Evolutionary conservation across 2,888 invertebrate genomes (phyloP).

Genomic region (Hyposoter dolosus): DNA sequence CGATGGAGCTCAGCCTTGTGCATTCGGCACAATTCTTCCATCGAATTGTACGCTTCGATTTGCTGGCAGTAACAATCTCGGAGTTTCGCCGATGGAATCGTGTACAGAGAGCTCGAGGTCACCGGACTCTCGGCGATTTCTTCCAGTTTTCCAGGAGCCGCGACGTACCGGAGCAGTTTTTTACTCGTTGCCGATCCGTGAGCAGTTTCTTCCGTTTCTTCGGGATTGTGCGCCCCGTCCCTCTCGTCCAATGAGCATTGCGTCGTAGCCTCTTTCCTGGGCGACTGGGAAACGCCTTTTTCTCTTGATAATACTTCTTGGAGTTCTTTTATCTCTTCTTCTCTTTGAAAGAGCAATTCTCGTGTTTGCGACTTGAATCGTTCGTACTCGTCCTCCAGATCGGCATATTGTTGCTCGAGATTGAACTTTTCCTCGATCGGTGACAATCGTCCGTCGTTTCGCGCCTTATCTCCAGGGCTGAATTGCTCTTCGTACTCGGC

Average conservation of each 20-base stretch:
- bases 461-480: slow-evolving; percentile 84
- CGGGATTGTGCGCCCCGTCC: slow-evolving; percentile 1
- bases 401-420: slow-evolving; percentile 89
- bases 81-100: slow-evolving; percentile 53
- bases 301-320: slow-evolving; percentile 80
- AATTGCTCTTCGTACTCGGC: slow-evolving; percentile 93
- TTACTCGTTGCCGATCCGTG: slow-evolving; percentile 34
- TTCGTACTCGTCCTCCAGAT: slow-evolving; percentile 90
- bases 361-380: slow-evolving; percentile 86
- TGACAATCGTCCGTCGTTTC: slow-evolving; percentile 87
- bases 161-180: slow-evolving; percentile 46
- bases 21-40: slow-evolving; percentile 68
- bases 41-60: slow-evolving; percentile 68
- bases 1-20: slow-evolving; percentile 71
- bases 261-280: slow-evolving; percentile 50
- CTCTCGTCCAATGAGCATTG: slow-evolving; percentile 46
- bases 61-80: slow-evolving; percentile 69
- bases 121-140: slow-evolving; percentile 63
- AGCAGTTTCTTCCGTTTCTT: background rate
- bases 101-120: slow-evolving; percentile 44
- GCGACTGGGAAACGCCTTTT: background rate
- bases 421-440: slow-evolving; percentile 92
- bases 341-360: slow-evolving; percentile 86
- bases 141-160: slow-evolving; percentile 60
- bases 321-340: slow-evolving; percentile 86